Evolutionary conservation across 1,140 invertebrate species (phyloP).

Genomic region (Uloborus diversus): DNA sequence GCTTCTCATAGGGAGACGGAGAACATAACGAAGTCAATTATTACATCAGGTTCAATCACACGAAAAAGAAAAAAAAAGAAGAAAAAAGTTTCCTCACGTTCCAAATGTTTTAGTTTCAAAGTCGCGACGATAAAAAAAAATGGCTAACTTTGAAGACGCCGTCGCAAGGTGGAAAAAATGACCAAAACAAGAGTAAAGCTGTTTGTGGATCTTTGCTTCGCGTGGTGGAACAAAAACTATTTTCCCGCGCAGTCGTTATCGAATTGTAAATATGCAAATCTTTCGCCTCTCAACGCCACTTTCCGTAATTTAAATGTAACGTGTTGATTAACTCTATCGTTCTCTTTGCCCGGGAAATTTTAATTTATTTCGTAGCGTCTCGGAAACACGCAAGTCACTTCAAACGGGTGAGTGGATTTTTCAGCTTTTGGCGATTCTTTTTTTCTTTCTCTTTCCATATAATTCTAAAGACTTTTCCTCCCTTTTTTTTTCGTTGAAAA

Average conservation of each 20-base stretch:
- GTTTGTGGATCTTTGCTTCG: too few relatives aligned
- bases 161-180: too few relatives aligned
- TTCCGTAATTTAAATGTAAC: conserved; percentile 50
- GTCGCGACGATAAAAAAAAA: too few relatives aligned
- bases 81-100: too few relatives aligned
- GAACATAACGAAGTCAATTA: too few relatives aligned
- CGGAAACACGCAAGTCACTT: conserved; percentile 7
- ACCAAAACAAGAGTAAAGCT: too few relatives aligned
- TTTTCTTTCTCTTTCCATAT: background rate
- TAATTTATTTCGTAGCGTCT: conserved; percentile 24
- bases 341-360: conserved; percentile 25
- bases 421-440: background rate
- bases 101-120: too few relatives aligned
- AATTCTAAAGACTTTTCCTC: conserved; percentile 1
- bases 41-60: too few relatives aligned
- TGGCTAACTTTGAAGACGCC: too few relatives aligned
- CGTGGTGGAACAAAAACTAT: conserved; percentile 34
- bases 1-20: too few relatives aligned
- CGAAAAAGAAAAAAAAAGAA: too few relatives aligned
- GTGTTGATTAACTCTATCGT: conserved; percentile 34
- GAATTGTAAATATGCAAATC: conserved; percentile 46
- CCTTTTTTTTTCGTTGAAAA: background rate
- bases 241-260: conserved; percentile 34
- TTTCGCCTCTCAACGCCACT: conserved; percentile 37
- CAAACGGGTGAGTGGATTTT: background rate